Evolutionary conservation across 2,113 vertebrate genomes (phyloP).

Genomic region (Mohoua ochrocephala): DNA sequence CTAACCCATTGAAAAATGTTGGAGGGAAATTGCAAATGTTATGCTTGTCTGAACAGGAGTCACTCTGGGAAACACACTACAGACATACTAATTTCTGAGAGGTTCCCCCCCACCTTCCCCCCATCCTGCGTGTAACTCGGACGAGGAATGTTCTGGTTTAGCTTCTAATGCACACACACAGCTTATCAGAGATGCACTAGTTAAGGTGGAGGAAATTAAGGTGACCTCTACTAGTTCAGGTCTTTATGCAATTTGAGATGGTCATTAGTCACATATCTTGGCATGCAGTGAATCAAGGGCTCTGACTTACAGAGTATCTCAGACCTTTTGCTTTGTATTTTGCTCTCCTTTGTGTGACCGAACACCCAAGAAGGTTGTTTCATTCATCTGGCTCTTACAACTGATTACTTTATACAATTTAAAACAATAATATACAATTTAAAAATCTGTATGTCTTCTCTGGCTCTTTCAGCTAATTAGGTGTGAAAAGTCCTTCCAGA

Average conservation of each 20-base stretch:
- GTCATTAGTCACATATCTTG: constrained; percentile 59
- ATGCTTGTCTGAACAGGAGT: constrained; percentile 37
- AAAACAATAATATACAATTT: not conserved
- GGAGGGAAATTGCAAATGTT: constrained; percentile 36
- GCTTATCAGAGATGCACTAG: constrained; percentile 51
- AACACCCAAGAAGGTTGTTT: not conserved
- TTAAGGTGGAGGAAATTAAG: constrained; percentile 64
- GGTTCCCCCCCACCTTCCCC: not conserved
- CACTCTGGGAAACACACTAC: not conserved
- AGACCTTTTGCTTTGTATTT: not conserved
- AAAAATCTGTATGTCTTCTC: not conserved
- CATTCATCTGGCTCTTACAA: not conserved
- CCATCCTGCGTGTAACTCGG: not conserved
- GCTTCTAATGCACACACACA: not conserved
- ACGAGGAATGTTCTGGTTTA: constrained; percentile 10
- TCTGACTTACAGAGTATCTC: not conserved
- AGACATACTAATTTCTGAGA: not conserved
- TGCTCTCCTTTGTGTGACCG: not conserved
- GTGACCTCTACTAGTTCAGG: constrained; percentile 47
- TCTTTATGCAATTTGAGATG: constrained; percentile 54
- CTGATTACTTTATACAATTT: not conserved
- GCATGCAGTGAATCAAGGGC: constrained; percentile 14
- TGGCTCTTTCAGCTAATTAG: not conserved
- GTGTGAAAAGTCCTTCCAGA: not conserved
- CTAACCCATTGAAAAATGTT: not conserved